Percentiles rank a stretch among this genome's conserved stretches.
These are phyloP conservation scores for Cettia cetti DNA, from an alignment of 2,113 vertebrate genomes.

Conservation along the genomic window DNA sequence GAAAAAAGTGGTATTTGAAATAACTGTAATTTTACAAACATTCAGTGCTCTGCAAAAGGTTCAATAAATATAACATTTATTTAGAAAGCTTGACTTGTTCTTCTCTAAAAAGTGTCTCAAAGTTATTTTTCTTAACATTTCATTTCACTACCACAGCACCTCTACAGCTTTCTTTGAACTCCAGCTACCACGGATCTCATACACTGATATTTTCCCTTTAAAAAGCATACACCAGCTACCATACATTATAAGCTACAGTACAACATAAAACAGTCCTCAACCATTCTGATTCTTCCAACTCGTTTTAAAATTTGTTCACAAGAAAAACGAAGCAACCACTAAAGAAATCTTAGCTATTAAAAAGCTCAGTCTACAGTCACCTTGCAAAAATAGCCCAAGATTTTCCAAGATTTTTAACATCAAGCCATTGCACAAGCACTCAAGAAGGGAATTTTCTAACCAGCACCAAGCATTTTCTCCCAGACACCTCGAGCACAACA, in stretches of 20 bases:
- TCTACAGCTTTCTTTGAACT: not conserved
- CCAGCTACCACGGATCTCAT: not conserved
- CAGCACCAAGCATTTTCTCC: not conserved
- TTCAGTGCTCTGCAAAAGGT: not conserved
- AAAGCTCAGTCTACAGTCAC: not conserved
- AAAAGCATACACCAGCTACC: not conserved
- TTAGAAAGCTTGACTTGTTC: not conserved
- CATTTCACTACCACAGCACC: not conserved
- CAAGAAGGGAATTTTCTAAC: not conserved
- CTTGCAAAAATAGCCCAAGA: not conserved
- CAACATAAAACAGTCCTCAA: not conserved
- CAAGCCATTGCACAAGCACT: not conserved
- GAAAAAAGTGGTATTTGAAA: conserved; percentile 6
- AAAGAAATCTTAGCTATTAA: not conserved
- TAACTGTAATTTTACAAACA: conserved; percentile 37
- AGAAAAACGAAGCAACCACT: not conserved
- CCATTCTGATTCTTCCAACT: not conserved
- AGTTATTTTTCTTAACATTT: conserved; percentile 11
- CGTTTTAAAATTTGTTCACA: not conserved
- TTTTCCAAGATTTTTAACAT: not conserved
- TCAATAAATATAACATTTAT: conserved; percentile 40
- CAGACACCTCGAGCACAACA: not conserved
- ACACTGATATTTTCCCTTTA: not conserved
- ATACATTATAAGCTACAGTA: not conserved
- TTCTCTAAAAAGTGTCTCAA: not conserved